Base-by-base conservation (phyloP, 2,113 vertebrate genomes). In the Corvus moneduloides region DNA sequence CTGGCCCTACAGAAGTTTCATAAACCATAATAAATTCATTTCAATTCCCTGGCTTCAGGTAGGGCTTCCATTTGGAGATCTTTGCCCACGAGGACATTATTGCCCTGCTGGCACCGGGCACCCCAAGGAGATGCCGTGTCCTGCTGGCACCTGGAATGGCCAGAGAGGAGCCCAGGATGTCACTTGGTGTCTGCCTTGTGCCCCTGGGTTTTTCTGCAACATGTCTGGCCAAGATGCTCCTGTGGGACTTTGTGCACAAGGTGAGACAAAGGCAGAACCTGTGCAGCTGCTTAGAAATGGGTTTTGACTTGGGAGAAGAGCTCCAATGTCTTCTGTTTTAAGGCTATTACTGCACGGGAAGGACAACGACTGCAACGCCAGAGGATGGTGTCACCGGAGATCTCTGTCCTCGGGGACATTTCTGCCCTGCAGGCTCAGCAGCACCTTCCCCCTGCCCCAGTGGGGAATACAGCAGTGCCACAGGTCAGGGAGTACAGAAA, bases 281-380 rank as follows among this genome's bases (percentile, higher is more conserved):
- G n/a, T 84, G 41, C 5, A 52, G 44, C 20, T 48, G 0, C 37
- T 46, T 4, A 16, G 23, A 30, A 62, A 72, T 4, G 4, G 16
- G 1, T 2, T 84, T 44, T 9, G 23, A 4, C 18, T 11, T 22
- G 6, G 41, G 87, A 23, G 8, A 27, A 18, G 10, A 14, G 26
- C 61, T 52, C 5, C 1, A 7, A 1, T 24, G 9, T 28, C 72
- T 49, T 96, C 64, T 96, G 16, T 7, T 93, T 96, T 26, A 59
- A 99, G 99, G 99, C 6, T 99, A 98, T 96, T 99, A 98, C 85
- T 99, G 99, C 90, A 97, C 83, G 3, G 98, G 97, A 94, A 94
- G 98, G 8, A 95, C 98, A 7, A 62, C 52, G 66, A 98, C 97
- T 19, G 95, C 98, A 18, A 97, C 64, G 69, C 98, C 99, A 27